Percentiles rank a stretch among this genome's conserved stretches.
These are phyloP conservation scores for Trimorus sp. DNA, from an alignment of 2,888 invertebrate species.

Conservation along the genomic window DNA sequence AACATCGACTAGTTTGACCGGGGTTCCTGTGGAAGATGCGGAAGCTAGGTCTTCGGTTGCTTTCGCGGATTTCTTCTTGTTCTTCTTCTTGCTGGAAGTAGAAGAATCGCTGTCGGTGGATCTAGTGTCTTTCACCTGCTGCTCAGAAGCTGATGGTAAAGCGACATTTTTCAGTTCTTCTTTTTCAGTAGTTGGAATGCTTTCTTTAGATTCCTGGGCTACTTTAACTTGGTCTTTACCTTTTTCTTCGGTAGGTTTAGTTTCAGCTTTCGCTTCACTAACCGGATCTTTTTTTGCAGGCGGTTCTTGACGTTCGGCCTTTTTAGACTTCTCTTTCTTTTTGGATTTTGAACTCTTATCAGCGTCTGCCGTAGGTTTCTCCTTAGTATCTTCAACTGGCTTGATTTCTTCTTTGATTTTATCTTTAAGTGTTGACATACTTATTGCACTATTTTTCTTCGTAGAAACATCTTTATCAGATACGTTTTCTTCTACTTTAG, in stretches of 20 bases:
- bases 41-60: background rate
- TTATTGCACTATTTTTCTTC: background rate
- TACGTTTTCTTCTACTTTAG: background rate
- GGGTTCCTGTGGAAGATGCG: background rate
- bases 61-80: conserved; percentile 10
- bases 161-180: too few relatives aligned
- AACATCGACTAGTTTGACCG: background rate
- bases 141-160: background rate
- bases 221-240: too few relatives aligned
- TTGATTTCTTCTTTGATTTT: background rate
- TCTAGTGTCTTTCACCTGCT: background rate
- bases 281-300: too few relatives aligned
- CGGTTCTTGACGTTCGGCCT: too few relatives aligned
- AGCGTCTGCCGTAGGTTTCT: conserved; percentile 7
- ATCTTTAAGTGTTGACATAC: background rate
- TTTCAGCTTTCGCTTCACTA: too few relatives aligned
- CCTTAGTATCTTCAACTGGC: background rate
- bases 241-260: too few relatives aligned
- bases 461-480: background rate
- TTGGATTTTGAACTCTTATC: background rate
- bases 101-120: background rate
- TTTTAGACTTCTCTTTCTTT: background rate
- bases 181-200: too few relatives aligned
- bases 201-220: too few relatives aligned
- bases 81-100: conserved; percentile 8